Base-by-base conservation (phyloP, 2,888 invertebrate genomes). In the Epistrophe grossulariae region DNA sequence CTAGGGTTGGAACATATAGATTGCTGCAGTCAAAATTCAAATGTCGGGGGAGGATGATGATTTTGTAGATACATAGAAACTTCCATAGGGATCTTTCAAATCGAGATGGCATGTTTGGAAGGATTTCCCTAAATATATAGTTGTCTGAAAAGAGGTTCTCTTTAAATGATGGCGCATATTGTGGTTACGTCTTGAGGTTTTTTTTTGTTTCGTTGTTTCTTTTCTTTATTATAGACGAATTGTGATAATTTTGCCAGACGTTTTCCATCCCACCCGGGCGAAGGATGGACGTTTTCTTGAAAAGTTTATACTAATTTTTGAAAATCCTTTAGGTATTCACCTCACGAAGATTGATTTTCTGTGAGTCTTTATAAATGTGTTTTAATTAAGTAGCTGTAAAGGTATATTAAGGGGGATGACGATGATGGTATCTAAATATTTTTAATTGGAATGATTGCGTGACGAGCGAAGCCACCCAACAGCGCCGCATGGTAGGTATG, bases 21-120 rank as follows among this genome's bases (percentile, higher is more conserved):
- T 85, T 79, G 85, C 82, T 79, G 85, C 78, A 82, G 78, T 50
- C 73, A 45, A 70, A 38, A 62, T 60, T 72, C 64, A 66, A 72
- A 62, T 43, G 70, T 31, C 19, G 24, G n/a, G 55, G 40, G 50
- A 38, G 52, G 38, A 70, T 28, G 24, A 28, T 38, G 17, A 19
- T 66, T 62, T 7, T 19, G 17, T 50, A 7, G n/a, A n/a, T 19
- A 2, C 4, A 52, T 4, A 24, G 28, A 8, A 24, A 17, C 48
- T 50, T 50, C 35, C 31, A 35, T n/a, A 38, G 19, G 24, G 52
- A 38, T 70, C 48, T 35, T 66, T 19, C 31, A 17, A 50, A 19
- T 35, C 35, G 31, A 68, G 50, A 68, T 70, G 55, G n/a, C 55
- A 48, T 48, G 38, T 38, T 52, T 52, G 28, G 4, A 40, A 17